Percentiles rank a stretch among this genome's conserved stretches.
These are phyloP conservation scores for Synanthedon tipuliformis DNA, from an alignment of 2,888 invertebrate species.

Conservation along the genomic window DNA sequence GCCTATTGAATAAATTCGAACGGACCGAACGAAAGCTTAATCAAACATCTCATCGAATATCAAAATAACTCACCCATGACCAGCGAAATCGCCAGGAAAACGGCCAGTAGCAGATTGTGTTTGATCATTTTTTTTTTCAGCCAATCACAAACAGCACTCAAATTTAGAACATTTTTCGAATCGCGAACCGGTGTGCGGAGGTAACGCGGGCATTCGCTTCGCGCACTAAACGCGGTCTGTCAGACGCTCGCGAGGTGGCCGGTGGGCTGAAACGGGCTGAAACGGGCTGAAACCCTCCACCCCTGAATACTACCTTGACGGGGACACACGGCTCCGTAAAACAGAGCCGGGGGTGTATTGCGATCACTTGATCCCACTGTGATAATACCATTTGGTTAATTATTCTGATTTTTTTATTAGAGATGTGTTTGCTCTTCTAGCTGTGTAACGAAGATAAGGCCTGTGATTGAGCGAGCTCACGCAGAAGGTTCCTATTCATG, in stretches of 20 bases:
- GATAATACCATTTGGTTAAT: too few species aligned
- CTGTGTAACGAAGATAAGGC: too few species aligned
- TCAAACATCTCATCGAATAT: neutral
- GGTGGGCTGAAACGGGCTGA: conserved; percentile 19
- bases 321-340: conserved; percentile 4
- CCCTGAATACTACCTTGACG: conserved; percentile 4
- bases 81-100: conserved; percentile 35
- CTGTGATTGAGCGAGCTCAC: too few species aligned
- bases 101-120: conserved; percentile 34
- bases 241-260: too few species aligned
- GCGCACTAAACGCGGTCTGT: conserved; percentile 30
- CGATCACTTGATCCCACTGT: too few species aligned
- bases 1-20: too few species aligned
- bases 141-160: conserved; percentile 23
- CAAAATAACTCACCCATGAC: conserved; percentile 37
- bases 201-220: conserved; percentile 23
- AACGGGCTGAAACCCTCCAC: conserved; percentile 6
- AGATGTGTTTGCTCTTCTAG: too few species aligned
- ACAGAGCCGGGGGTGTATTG: neutral
- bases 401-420: too few species aligned
- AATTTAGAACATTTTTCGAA: conserved; percentile 11
- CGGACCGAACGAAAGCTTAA: neutral
- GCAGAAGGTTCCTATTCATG: too few species aligned
- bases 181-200: neutral
- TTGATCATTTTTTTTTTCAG: conserved; percentile 33